These are phyloP conservation scores for Stenolophus ochropezus DNA, from an alignment of 2,888 invertebrate species.

Conservation along the genomic window DNA sequence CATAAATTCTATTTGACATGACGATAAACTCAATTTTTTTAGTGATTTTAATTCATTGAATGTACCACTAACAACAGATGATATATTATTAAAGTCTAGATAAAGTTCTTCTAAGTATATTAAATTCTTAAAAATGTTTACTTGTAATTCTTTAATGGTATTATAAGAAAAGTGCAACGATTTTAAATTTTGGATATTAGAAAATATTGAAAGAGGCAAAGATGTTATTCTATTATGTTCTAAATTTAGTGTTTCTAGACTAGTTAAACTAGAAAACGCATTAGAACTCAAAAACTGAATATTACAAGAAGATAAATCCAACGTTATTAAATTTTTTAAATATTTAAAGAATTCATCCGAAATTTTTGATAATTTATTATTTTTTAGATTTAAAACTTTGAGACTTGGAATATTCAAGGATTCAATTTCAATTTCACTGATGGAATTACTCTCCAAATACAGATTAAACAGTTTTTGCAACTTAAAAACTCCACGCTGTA, in stretches of 20 bases:
- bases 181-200: conserved; percentile 51
- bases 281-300: conserved; percentile 50
- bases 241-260: conserved; percentile 53
- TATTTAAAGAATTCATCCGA: conserved; percentile 58
- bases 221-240: conserved; percentile 53
- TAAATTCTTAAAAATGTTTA: conserved; percentile 55
- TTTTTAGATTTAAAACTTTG: conserved; percentile 59
- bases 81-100: conserved; percentile 57
- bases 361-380: conserved; percentile 60
- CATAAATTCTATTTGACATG: conserved; percentile 46
- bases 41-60: conserved; percentile 53
- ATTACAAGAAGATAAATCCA: conserved; percentile 59
- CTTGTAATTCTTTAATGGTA: conserved; percentile 54
- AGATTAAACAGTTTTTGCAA: conserved; percentile 29
- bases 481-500: conserved; percentile 44
- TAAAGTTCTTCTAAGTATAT: conserved; percentile 58
- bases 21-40: conserved; percentile 49
- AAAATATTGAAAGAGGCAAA: conserved; percentile 58
- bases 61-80: conserved; percentile 32
- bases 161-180: conserved; percentile 58
- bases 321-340: conserved; percentile 46
- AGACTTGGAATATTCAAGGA: conserved; percentile 56
- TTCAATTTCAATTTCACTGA: conserved; percentile 58
- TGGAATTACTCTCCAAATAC: conserved; percentile 56
- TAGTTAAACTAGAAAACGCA: conserved; percentile 51